Base-by-base conservation (phyloP, 1,140 invertebrate species). In the Bradysia coprophila region DNA sequence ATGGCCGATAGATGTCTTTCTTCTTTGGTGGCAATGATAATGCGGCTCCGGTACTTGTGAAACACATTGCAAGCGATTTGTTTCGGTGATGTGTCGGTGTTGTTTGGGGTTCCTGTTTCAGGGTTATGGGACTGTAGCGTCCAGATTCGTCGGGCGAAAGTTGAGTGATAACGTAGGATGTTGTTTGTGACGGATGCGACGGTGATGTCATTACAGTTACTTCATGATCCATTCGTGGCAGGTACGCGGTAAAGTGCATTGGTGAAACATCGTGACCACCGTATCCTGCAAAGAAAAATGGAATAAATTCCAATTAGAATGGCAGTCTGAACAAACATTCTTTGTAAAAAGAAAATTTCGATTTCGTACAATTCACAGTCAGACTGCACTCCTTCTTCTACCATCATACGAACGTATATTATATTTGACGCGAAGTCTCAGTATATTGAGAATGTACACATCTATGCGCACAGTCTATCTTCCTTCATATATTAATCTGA, bases 1-100 rank as follows among this genome's bases (percentile, higher is more conserved):
- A 87, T 0, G 83, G 83, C 38, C 83, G 67, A 58, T 86, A 87
- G 45, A 87, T 87, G 56, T 87, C 83, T 59, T 87, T 87, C 60
- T 87, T 86, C 56, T 87, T 87, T 0, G 83, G 83, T 23, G 83
- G 82, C 45, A 87, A 56, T 39, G 81, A 84, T 1, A 87, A 59
- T 11, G 81, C 74, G 4, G 81, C 75, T 4, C 81, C 82, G 3
- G 80, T 84, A 57, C 80, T 84, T 18, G 81, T 85, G 57, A 81
- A 86, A 53, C 79, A 85, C 76, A 83, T 78, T 4, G 78, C 69
- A 21, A 78, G 62, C 22, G 77, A 79, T 55, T 81, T 80, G 44
- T 69, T 68, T 41, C 69, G 65, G 48, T 60, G 61, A 48, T 64
- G 64, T 50, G 63, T 60, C 49, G 61, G 60, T 4, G 45, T 48